Percentiles rank a stretch among this genome's conserved stretches.
Conservation (phyloP, 1,140 invertebrate species). For the Trigoniulus corallinus region DNA sequence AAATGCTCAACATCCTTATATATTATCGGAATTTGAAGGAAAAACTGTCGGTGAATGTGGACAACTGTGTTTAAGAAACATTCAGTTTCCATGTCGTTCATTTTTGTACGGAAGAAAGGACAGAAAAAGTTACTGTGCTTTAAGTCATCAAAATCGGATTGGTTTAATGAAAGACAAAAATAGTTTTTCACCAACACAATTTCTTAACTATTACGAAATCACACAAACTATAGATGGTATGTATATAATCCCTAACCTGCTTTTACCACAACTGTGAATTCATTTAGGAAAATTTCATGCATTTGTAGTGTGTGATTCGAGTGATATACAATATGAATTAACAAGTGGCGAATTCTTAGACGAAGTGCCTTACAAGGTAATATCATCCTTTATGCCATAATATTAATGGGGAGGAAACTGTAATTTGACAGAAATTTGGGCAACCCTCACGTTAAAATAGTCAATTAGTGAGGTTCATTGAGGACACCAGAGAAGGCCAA, state of each 20-base stretch:
- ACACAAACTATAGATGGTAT: background rate
- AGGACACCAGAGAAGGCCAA: no score
- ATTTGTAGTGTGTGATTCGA: background rate
- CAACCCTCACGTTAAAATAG: no score
- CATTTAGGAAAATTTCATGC: background rate
- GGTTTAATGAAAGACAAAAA: constrained; percentile 11
- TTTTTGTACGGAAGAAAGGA: constrained; percentile 11
- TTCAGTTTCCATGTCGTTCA: constrained; percentile 11
- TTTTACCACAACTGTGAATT: background rate
- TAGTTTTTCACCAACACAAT: constrained; percentile 7
- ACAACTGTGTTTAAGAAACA: constrained; percentile 10
- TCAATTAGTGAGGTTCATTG: no score
- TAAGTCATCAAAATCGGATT: constrained; percentile 12
- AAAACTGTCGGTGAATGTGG: constrained; percentile 11
- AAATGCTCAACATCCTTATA: constrained; percentile 13
- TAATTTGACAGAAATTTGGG: no score
- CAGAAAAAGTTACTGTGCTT: constrained; percentile 10
- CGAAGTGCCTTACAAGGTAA: background rate
- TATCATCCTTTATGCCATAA: no score
- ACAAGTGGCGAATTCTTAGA: background rate
- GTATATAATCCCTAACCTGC: no score
- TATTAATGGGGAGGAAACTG: no score
- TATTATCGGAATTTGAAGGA: constrained; percentile 8
- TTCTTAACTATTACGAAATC: constrained; percentile 14
- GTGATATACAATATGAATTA: background rate